Base-by-base conservation (phyloP, 2,888 invertebrate genomes). In the Drosophila multiciliata region DNA sequence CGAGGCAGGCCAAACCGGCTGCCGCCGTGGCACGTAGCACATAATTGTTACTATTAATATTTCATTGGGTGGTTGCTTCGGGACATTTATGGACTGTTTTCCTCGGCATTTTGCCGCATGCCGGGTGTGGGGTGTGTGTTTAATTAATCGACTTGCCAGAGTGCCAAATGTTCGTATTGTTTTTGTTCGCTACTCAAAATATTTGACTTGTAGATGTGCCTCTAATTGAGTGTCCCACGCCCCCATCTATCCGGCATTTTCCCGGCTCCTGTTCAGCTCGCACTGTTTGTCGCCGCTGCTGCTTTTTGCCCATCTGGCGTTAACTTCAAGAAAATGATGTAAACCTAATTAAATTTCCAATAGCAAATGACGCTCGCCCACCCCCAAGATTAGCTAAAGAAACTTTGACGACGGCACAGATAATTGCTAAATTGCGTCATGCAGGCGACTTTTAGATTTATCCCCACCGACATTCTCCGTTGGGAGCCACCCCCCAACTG, bases 341-440 rank as follows among this genome's bases (percentile, higher is more conserved):
- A 86, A 86, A 90, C 90, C 85, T 90, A 86, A 90, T 86, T 86
- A 90, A 86, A 90, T 86, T 86, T 90, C 87, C 88, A 90, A 86
- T 87, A 86, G 87, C 83, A 82, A 82, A 82, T 50, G 66, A 35
- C 66, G 45, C 45, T 32, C 60, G 12, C 20, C 53, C 67, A 62
- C 58, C 55, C 38, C 59, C 59, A 72, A 65, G 89, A 80, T 86
- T 72, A 66, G 60, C 71, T 49, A 48, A 61, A 59, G 53, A 55
- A 90, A 90, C 66, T 83, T 90, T 73, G 59, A 73, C 78, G 82
- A 72, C 67, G 89, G 65, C 70, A 59, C 84, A 90, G 90, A 85
- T 85, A 90, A 90, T 90, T 85, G 82, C 61, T 70, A 62, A 84
- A 87, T 85, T 85, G 87, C 90, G 85, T 85, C 85, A 85, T 85